Evolutionary conservation across 2,888 invertebrate genomes (phyloP).

Genomic region (Calliphora vomitoria): DNA sequence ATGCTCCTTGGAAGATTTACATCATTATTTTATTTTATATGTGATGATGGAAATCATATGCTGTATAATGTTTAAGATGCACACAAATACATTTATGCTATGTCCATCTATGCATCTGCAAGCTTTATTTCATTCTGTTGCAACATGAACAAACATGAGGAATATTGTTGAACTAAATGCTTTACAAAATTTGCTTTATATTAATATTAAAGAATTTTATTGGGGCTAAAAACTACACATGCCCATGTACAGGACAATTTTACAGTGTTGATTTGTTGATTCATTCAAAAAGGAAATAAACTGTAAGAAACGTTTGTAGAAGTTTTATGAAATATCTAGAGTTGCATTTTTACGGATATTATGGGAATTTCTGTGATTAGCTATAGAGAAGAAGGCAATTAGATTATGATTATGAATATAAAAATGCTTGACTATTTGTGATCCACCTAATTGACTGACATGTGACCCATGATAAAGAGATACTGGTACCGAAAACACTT

Average conservation of each 20-base stretch:
- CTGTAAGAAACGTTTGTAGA: background rate
- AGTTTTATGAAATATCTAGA: background rate
- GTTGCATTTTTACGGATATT: no score
- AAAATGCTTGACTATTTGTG: no score
- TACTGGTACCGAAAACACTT: no score
- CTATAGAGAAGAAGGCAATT: background rate
- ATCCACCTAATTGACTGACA: no score
- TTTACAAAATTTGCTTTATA: slow-evolving; percentile 2
- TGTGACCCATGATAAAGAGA: no score
- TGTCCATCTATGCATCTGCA: slow-evolving; percentile 1
- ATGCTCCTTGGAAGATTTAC: slow-evolving; percentile 23
- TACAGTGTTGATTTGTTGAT: background rate
- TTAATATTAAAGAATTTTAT: background rate
- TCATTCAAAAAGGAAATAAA: background rate
- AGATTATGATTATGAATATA: no score
- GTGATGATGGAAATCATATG: slow-evolving; percentile 44
- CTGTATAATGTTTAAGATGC: slow-evolving; percentile 21
- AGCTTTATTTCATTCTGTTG: background rate
- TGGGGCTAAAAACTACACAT: background rate
- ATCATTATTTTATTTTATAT: slow-evolving; percentile 12
- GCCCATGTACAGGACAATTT: background rate
- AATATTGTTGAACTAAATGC: background rate
- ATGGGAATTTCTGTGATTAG: background rate
- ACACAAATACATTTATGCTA: background rate
- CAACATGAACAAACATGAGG: background rate